Evolutionary conservation across 2,888 invertebrate species (phyloP).

Genomic region (Callimorpha dominula): DNA sequence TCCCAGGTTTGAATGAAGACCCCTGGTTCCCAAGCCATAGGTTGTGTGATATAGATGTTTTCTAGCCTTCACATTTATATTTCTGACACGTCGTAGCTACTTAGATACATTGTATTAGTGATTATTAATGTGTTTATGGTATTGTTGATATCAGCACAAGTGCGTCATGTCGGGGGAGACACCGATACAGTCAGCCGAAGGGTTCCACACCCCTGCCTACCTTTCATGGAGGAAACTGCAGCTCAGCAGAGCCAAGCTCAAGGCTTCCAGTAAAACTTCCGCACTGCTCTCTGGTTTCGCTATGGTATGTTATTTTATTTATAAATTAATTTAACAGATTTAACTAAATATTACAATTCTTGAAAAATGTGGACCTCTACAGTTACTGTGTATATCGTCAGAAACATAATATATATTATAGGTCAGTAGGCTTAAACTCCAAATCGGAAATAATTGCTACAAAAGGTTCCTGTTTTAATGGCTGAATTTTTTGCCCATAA

Average conservation of each 20-base stretch:
- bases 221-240: conserved; percentile 96
- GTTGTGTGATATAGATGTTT: background rate
- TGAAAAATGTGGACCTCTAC: too few species aligned
- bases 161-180: conserved; percentile 83
- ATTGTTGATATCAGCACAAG: conserved; percentile 66
- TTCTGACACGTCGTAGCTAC: background rate
- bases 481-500: too few species aligned
- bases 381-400: too few species aligned
- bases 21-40: background rate
- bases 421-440: too few species aligned
- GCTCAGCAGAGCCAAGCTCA: conserved; percentile 98
- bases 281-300: conserved; percentile 98
- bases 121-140: conserved; percentile 1
- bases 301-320: conserved; percentile 89
- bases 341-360: too few species aligned
- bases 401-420: too few species aligned
- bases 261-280: conserved; percentile 99
- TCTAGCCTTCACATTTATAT: background rate
- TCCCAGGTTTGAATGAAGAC: too few species aligned
- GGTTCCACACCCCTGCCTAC: conserved; percentile 93
- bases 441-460: too few species aligned
- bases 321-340: background rate
- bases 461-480: too few species aligned
- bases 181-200: conserved; percentile 93
- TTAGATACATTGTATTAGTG: background rate